Evolutionary conservation across 2,888 invertebrate species (phyloP).

Genomic region (Drosophila flavopinicola): DNA sequence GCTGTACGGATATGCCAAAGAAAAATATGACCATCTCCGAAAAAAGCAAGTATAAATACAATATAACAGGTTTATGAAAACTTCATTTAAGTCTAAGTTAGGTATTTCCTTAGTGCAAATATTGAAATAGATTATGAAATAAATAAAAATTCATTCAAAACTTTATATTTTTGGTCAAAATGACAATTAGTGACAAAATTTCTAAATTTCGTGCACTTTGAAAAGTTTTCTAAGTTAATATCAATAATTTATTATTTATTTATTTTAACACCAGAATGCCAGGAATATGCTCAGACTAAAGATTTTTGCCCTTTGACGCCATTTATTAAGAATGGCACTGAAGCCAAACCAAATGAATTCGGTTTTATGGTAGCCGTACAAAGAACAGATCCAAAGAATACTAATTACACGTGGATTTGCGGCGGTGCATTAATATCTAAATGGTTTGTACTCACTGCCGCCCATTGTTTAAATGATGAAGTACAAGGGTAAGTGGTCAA

Average conservation of each 20-base stretch:
- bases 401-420: constrained; percentile 1
- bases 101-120: no score
- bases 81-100: no score
- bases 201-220: no score
- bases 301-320: neutral
- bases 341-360: neutral
- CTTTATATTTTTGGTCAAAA: no score
- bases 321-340: neutral
- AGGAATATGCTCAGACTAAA: neutral
- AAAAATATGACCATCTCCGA: neutral
- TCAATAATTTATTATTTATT: neutral
- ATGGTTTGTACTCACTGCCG: constrained; percentile 40
- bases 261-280: constrained; percentile 13
- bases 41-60: constrained; percentile 6
- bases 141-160: no score
- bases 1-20: neutral
- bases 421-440: constrained; percentile 35
- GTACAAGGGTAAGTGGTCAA: neutral
- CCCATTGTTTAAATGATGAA: constrained; percentile 22
- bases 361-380: constrained; percentile 33
- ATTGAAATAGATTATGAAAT: no score
- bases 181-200: no score
- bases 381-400: rapidly evolving
- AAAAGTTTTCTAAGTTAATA: neutral
- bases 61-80: no score